Evolutionary conservation across 2,888 invertebrate species (phyloP).

Genomic region (Lymantria monacha): DNA sequence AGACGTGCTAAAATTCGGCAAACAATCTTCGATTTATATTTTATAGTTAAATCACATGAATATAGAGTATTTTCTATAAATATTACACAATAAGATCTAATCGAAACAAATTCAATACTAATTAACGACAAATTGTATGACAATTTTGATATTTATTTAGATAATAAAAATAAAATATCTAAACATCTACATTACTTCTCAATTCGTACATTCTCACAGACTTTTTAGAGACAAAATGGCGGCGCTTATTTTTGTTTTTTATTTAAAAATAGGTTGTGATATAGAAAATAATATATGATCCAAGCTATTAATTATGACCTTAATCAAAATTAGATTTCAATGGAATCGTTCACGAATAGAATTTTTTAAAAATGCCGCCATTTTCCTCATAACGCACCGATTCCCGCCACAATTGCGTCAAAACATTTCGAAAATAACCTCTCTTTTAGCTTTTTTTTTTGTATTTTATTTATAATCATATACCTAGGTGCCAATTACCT

Average conservation of each 20-base stretch:
- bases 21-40: too few species aligned
- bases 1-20: too few species aligned
- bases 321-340: too few species aligned
- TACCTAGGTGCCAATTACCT: conserved; percentile 28
- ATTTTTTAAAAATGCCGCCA: background rate
- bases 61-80: too few species aligned
- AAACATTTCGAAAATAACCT: conserved; percentile 48
- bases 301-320: too few species aligned
- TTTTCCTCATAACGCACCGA: background rate
- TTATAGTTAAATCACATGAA: too few species aligned
- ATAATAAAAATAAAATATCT: conserved; percentile 1
- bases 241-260: background rate
- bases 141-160: background rate
- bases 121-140: background rate
- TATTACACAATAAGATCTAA: too few species aligned
- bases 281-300: too few species aligned
- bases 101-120: too few species aligned
- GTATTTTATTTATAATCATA: conserved; percentile 19
- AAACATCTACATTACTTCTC: conserved; percentile 3
- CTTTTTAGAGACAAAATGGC: conserved; percentile 4
- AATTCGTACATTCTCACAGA: conserved; percentile 29
- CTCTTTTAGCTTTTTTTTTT: conserved; percentile 29
- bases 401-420: conserved; percentile 9
- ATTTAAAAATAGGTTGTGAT: background rate
- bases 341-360: background rate